phyloP scores from a whole-genome alignment of 2,797 vertebrate species.

The Pseudochirops cupreus region DNA sequence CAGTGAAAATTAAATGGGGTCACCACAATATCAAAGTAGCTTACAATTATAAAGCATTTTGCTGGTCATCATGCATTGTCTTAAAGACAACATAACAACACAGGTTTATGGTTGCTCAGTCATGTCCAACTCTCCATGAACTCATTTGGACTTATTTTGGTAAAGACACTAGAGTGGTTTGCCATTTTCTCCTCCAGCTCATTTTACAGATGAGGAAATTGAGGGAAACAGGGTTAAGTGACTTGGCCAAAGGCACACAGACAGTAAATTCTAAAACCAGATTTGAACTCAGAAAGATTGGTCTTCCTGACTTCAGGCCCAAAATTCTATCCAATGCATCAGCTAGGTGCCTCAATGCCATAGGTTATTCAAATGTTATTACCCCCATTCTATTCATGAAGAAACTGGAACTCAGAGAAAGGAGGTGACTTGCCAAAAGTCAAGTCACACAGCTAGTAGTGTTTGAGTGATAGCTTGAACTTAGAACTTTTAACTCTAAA shows the following conservation, averaged over 20 bases:
- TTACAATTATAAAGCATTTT: not conserved
- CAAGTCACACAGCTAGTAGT: not conserved
- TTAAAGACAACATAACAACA: not conserved
- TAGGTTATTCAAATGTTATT: not conserved
- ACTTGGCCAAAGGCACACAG: not conserved
- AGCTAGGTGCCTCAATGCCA: not conserved
- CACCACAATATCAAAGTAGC: not conserved
- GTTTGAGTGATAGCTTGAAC: not conserved
- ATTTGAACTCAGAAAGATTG: not conserved
- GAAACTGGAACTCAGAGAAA: not conserved
- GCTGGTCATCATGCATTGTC: not conserved
- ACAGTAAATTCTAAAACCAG: not conserved
- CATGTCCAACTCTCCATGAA: not conserved
- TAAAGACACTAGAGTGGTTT: not conserved
- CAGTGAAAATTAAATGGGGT: not conserved
- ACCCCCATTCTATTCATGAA: not conserved
- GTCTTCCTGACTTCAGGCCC: not conserved
- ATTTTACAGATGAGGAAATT: not conserved
- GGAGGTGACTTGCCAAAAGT: not conserved
- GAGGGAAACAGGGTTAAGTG: not conserved
- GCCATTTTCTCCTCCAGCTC: not conserved
- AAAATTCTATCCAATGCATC: not conserved
- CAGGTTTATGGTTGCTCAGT: not conserved
- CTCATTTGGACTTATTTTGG: not conserved
- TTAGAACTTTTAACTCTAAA: not conserved